phyloP scores from a whole-genome alignment of 2,888 invertebrate genomes.

The Cinara cedri region DNA sequence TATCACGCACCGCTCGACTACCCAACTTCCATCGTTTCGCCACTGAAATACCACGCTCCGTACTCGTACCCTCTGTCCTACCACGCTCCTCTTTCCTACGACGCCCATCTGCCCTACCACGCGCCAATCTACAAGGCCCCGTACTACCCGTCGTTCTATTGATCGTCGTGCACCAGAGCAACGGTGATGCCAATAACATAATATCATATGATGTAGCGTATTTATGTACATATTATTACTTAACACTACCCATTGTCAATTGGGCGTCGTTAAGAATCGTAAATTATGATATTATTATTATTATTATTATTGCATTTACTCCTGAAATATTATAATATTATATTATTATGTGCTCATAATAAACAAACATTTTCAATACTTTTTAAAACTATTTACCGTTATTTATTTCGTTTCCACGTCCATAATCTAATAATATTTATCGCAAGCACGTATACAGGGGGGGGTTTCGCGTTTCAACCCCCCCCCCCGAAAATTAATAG shows the following conservation, averaged over 20 bases:
- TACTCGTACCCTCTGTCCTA: constrained; percentile 36
- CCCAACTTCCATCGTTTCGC: constrained; percentile 23
- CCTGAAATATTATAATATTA: not conserved
- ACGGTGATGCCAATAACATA: not conserved
- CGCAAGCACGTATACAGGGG: too few relatives aligned
- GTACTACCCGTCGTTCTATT: constrained; percentile 28
- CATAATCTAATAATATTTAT: too few relatives aligned
- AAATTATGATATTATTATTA: too few relatives aligned
- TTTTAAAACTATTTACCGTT: too few relatives aligned
- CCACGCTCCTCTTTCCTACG: constrained; percentile 28
- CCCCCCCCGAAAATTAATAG: too few relatives aligned
- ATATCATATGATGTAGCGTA: too few relatives aligned
- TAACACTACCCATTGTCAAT: too few relatives aligned
- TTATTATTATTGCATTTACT: too few relatives aligned
- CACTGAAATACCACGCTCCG: constrained; percentile 13
- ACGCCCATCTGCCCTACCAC: constrained; percentile 29
- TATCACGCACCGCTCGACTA: constrained; percentile 40
- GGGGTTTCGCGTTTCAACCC: too few relatives aligned
- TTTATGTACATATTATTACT: not conserved
- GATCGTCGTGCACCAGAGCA: too few relatives aligned
- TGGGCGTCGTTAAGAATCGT: not conserved
- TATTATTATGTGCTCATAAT: not conserved
- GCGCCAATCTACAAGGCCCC: constrained; percentile 48
- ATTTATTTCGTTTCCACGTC: too few relatives aligned
- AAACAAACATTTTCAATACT: not conserved